Evolutionary conservation across 35 echinoderm and acorn worm genomes (phyloP), one percentile per base, ranked within the genome.

Genomic region (Heliocidaris tuberculata): DNA sequence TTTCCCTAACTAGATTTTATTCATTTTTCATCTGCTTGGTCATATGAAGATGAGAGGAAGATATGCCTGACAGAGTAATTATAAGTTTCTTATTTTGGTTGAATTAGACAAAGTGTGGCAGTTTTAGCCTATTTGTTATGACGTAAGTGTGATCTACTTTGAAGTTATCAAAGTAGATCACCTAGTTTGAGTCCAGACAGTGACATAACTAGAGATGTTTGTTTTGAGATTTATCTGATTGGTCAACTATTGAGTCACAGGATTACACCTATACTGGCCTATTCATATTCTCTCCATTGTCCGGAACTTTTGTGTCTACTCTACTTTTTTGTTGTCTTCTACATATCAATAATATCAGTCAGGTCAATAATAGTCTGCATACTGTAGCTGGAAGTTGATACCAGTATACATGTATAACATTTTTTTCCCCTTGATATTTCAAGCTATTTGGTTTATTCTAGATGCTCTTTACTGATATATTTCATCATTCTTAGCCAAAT

Each of bases 151-250:
- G 65, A 78, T 78, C 65, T 78, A 78, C 21, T 78, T 78, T 78
- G 65, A 27, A 21, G 65, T 78, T 78, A n/a, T 78, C 65, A 78
- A 78, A 78, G 65, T 78, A 78, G 65, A 78, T 78, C 65, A 78
- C 65, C 65, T 78, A 78, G 65, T 78, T 60, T 60, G 35, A 42
- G 35, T 19, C 27, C 65, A 78, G 65, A 78, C 65, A 78, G 65
- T 27, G 19, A 78, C 21, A 56, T 56, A 56, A 56, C 52, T 15
- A 56, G 15, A 56, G 52, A 7, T 78, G 65, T 78, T 78, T 78
- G 65, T 78, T 78, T n/a, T 21, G 65, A 78, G 65, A n/a, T 78
- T 3, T n/a, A 78, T 78, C 65, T 78, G 65, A 78, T 78, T 78
- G 65, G 65, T 78, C 65, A n/a, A 19, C 65, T 29, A 78, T 17